These are phyloP conservation scores for Aporophyla lueneburgensis DNA, from an alignment of 2,888 invertebrate genomes.

Conservation along the genomic window DNA sequence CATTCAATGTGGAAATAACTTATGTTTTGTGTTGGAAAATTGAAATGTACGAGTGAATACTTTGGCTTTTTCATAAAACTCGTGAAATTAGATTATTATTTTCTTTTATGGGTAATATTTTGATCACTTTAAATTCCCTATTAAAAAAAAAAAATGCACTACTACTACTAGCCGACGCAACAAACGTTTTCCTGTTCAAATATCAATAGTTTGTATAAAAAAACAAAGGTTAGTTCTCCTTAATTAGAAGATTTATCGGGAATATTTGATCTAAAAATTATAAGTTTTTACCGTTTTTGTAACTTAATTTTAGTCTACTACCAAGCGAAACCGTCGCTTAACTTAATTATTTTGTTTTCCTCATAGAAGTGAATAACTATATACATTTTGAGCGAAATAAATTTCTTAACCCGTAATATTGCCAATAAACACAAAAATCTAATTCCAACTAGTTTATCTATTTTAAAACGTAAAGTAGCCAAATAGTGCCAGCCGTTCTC, in stretches of 20 bases:
- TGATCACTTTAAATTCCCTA: too few species aligned
- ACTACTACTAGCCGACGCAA: neutral
- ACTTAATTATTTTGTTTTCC: too few species aligned
- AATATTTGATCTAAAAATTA: too few species aligned
- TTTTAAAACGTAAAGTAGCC: neutral
- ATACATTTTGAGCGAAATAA: too few species aligned
- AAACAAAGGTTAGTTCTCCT: neutral
- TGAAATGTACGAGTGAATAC: neutral
- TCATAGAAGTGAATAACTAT: too few species aligned
- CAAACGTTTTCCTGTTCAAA: neutral
- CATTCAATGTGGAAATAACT: conserved; percentile 1
- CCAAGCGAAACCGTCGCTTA: too few species aligned
- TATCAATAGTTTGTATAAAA: neutral
- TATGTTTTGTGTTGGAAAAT: neutral
- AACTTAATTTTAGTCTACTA: too few species aligned
- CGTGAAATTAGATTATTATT: neutral
- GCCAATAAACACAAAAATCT: neutral
- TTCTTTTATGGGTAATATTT: neutral
- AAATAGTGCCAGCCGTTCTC: neutral
- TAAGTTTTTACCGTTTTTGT: too few species aligned
- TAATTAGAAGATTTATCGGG: neutral
- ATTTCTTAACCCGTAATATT: too few species aligned
- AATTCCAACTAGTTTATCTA: neutral
- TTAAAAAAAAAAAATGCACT: too few species aligned
- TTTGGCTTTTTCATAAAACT: neutral